phyloP scores from a whole-genome alignment of 2,797 vertebrate species.

The Esox masquinongy region DNA sequence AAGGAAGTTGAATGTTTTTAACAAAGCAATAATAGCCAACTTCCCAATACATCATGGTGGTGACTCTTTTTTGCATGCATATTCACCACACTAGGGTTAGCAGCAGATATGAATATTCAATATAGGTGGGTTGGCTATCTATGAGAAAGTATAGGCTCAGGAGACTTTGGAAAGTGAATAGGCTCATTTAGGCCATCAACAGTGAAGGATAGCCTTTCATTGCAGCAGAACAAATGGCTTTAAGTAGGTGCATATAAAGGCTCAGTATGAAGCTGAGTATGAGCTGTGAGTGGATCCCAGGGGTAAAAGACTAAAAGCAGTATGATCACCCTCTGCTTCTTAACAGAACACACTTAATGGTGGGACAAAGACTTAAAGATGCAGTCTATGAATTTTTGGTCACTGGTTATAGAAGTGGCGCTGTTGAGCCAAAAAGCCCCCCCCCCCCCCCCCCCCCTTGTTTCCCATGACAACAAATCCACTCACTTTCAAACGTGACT shows the following conservation, averaged over 20 bases:
- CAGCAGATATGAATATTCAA: constrained; percentile 41
- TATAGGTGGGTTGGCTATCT: constrained; percentile 20
- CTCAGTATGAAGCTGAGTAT: constrained; percentile 10
- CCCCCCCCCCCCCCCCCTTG: too few relatives aligned
- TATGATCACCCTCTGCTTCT: constrained; percentile 35
- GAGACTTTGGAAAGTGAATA: too few relatives aligned
- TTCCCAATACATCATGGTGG: constrained; percentile 28
- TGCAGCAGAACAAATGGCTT: constrained; percentile 29
- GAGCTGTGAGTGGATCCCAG: constrained; percentile 34
- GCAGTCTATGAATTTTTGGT: too few relatives aligned
- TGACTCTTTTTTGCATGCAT: constrained; percentile 30
- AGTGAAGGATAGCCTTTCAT: constrained; percentile 29
- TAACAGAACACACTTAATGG: constrained; percentile 41
- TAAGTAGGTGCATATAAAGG: constrained; percentile 25
- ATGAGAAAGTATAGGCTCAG: constrained; percentile 32
- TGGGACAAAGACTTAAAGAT: not conserved
- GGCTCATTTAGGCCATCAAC: constrained; percentile 37
- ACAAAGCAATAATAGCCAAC: constrained; percentile 51
- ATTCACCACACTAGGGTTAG: constrained; percentile 16
- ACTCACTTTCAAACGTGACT: too few relatives aligned
- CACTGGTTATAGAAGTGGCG: too few relatives aligned
- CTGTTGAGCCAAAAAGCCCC: too few relatives aligned
- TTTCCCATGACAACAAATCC: too few relatives aligned
- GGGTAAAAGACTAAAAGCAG: constrained; percentile 6
- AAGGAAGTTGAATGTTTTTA: constrained; percentile 34